These are phyloP conservation scores for Prenolepis imparis DNA, from an alignment of 2,888 invertebrate species.

Conservation along the genomic window DNA sequence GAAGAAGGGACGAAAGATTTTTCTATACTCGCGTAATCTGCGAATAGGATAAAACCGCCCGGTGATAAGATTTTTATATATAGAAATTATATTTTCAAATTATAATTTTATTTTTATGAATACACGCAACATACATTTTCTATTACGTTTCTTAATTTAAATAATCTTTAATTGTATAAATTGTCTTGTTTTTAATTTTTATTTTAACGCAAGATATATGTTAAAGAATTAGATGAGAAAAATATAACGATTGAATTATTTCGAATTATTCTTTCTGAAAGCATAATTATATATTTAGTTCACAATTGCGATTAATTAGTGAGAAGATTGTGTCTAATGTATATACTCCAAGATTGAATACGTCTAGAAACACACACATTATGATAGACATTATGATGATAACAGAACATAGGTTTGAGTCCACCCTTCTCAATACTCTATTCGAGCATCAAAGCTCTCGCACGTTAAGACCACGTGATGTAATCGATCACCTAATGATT, in stretches of 20 bases:
- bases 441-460: not conserved
- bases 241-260: not conserved
- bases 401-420: not conserved
- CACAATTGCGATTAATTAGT: not conserved
- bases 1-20: not conserved
- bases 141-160: not conserved
- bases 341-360: not conserved
- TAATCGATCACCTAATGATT: slow-evolving; percentile 46
- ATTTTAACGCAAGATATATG: not conserved
- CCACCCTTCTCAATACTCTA: not conserved
- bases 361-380: not conserved
- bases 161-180: not conserved
- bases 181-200: not conserved
- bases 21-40: not conserved
- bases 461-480: slow-evolving; percentile 8
- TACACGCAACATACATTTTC: not conserved
- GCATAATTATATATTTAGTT: not conserved
- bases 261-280: not conserved
- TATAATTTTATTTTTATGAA: not conserved
- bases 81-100: not conserved
- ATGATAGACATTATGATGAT: not conserved
- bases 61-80: not conserved
- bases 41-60: not conserved
- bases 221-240: not conserved
- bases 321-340: not conserved